Evolutionary conservation across 2,113 vertebrate species (phyloP).

Genomic region (Phoenicopterus ruber): DNA sequence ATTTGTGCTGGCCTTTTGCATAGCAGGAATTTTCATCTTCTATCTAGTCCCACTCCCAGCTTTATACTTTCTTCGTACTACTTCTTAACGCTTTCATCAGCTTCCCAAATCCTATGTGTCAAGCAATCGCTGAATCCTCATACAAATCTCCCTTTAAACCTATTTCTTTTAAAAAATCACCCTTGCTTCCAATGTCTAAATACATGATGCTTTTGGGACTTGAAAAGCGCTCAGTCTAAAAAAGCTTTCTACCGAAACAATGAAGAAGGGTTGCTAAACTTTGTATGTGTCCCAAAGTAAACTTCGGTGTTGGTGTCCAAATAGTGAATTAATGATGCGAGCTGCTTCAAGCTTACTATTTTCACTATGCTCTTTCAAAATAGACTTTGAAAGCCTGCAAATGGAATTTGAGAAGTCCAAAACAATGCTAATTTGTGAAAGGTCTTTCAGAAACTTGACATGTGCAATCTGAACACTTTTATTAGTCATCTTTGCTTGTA

Average conservation of each 20-base stretch:
- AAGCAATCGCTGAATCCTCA: constrained; percentile 34
- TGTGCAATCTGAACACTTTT: neutral
- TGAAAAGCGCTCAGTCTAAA: neutral
- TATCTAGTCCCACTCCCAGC: constrained; percentile 31
- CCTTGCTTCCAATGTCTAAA: constrained; percentile 10
- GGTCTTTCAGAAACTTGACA: neutral
- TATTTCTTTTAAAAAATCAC: neutral
- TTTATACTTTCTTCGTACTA: constrained; percentile 16
- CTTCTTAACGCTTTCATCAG: constrained; percentile 49
- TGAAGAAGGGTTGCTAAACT: neutral
- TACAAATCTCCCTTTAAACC: constrained; percentile 59
- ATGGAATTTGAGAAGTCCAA: neutral
- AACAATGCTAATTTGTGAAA: neutral
- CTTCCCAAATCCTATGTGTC: constrained; percentile 38
- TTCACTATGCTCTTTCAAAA: neutral
- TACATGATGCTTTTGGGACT: neutral
- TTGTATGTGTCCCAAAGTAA: neutral
- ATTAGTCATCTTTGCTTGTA: neutral
- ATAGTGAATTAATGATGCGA: neutral
- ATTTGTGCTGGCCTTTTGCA: constrained; percentile 55
- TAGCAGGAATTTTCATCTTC: constrained; percentile 29
- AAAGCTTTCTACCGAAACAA: neutral
- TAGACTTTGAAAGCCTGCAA: neutral
- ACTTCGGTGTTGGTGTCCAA: neutral
- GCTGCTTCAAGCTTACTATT: neutral